phyloP scores from a whole-genome alignment of 2,888 invertebrate genomes.

The Drepanosiphum platanoidis region DNA sequence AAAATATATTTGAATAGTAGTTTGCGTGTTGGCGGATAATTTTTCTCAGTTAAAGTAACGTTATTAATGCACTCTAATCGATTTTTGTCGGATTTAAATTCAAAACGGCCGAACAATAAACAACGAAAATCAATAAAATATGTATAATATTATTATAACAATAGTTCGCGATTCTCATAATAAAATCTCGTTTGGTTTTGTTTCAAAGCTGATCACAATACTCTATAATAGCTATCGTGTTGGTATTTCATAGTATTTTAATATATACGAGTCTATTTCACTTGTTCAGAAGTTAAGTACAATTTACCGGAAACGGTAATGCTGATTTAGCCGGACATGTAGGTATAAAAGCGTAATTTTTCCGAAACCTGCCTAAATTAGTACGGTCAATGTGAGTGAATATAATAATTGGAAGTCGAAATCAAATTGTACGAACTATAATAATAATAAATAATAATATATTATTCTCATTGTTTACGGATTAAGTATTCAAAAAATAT shows the following conservation, averaged over 20 bases:
- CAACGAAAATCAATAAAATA: background rate
- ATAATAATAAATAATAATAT: background rate
- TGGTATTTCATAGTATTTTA: background rate
- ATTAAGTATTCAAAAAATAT: background rate
- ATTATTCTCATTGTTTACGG: background rate
- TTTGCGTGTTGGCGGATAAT: background rate
- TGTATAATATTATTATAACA: background rate
- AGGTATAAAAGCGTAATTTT: background rate
- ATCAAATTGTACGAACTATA: background rate
- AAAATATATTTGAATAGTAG: background rate
- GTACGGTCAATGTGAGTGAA: too few species aligned
- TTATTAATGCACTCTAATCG: background rate
- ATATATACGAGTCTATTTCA: too few species aligned
- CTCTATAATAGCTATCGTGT: background rate
- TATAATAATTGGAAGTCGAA: background rate
- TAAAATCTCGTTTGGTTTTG: too few species aligned
- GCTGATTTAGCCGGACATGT: background rate
- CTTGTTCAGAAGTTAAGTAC: too few species aligned
- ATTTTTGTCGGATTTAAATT: background rate
- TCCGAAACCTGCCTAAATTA: too few species aligned
- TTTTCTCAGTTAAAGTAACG: background rate
- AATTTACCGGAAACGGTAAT: background rate
- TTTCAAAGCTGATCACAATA: background rate
- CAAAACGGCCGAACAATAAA: background rate
- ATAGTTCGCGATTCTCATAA: background rate